phyloP scores from a whole-genome alignment of 2,888 invertebrate species.

The Aphidius colemani region DNA sequence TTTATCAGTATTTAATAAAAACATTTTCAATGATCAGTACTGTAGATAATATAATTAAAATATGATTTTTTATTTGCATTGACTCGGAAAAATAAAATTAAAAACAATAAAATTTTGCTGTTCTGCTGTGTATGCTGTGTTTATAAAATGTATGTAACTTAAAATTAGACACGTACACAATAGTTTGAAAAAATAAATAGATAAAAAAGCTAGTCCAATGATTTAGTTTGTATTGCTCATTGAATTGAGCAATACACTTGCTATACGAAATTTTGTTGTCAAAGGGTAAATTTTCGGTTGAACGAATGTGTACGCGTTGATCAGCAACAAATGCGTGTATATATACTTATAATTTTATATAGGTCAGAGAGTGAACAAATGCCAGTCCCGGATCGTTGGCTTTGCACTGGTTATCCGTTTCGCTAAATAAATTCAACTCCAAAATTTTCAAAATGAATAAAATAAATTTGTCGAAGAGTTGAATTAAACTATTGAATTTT shows the following conservation, averaged over 20 bases:
- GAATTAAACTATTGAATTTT: slow-evolving; percentile 1
- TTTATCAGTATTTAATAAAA: neutral
- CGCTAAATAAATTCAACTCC: slow-evolving; percentile 28
- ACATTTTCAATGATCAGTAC: no score
- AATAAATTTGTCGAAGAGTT: slow-evolving; percentile 6
- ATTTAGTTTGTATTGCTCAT: neutral
- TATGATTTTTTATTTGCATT: no score
- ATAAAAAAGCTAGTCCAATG: neutral
- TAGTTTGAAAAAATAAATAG: neutral
- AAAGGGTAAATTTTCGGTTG: slow-evolving; percentile 11
- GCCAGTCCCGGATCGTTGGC: slow-evolving; percentile 15
- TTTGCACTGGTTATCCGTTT: slow-evolving; percentile 33
- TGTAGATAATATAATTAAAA: no score
- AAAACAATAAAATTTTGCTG: neutral
- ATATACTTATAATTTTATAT: no score
- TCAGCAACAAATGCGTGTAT: neutral
- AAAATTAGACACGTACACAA: neutral
- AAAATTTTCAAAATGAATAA: slow-evolving; percentile 4
- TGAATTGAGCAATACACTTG: neutral
- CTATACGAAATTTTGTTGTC: neutral
- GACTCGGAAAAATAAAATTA: no score
- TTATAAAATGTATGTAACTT: neutral
- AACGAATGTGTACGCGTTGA: neutral
- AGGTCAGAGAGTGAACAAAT: slow-evolving; percentile 6
- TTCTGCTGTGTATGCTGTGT: neutral